A percentile compares a stretch with the other conserved stretches of the same genome.
Conservation (phyloP, 2,797 vertebrate species). For the Vireo griseus region DNA sequence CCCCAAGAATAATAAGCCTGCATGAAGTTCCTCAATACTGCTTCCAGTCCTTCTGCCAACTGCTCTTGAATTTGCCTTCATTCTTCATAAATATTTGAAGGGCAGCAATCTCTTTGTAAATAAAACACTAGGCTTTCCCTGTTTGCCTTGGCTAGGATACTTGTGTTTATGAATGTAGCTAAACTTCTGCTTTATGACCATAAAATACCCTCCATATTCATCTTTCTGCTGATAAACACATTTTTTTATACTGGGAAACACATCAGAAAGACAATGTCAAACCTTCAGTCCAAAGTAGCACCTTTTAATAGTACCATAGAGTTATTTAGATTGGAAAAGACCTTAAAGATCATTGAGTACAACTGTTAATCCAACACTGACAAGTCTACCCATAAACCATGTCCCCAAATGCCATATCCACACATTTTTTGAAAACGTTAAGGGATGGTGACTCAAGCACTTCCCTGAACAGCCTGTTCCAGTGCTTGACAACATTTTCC, state of each 20-base stretch:
- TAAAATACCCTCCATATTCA: neutral
- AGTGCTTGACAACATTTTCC: neutral
- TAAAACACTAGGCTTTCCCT: slow-evolving; percentile 17
- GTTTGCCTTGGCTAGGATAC: slow-evolving; percentile 6
- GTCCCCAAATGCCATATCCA: neutral
- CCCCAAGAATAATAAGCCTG: neutral
- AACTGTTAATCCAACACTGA: neutral
- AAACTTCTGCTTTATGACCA: neutral
- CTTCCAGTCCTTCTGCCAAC: slow-evolving; percentile 16
- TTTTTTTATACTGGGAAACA: neutral
- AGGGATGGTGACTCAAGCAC: neutral
- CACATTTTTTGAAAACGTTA: neutral
- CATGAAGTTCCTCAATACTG: neutral
- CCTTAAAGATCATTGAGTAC: neutral
- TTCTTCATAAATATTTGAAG: slow-evolving; percentile 45
- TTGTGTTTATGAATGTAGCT: neutral
- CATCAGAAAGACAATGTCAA: neutral
- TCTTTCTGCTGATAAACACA: neutral
- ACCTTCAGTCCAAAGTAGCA: neutral
- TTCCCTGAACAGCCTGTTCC: neutral
- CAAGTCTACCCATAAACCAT: neutral
- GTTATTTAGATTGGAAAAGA: neutral
- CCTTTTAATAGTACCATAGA: neutral
- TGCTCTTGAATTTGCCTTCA: slow-evolving; percentile 21
- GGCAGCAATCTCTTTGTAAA: slow-evolving; percentile 28